phyloP scores from a whole-genome alignment of 1,140 invertebrate genomes.

The Eufriesea mexicana region DNA sequence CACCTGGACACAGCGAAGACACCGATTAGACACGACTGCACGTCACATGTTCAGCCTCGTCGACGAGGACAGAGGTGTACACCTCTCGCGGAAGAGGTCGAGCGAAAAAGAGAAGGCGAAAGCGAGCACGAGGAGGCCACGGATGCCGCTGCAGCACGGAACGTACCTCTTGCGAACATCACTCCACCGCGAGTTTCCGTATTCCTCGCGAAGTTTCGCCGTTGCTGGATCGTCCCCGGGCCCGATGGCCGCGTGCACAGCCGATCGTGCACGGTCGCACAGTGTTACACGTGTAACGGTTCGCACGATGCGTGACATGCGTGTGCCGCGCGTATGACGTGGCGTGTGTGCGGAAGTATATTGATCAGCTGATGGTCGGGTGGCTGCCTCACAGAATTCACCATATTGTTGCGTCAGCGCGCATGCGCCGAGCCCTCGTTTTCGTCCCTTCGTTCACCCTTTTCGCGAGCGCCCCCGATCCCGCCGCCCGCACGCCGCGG shows the following conservation, averaged over 20 bases:
- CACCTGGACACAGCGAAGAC: not conserved
- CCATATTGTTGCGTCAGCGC: constrained; percentile 72
- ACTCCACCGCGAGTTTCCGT: constrained; percentile 26
- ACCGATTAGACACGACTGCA: not conserved
- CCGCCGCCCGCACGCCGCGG: not conserved
- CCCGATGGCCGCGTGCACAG: constrained; percentile 6
- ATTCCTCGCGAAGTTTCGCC: not conserved
- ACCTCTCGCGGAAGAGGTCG: not conserved
- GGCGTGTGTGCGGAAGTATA: constrained; percentile 72
- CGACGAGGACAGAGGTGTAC: too few species aligned
- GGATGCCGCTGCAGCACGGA: too few species aligned
- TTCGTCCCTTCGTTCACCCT: constrained; percentile 35
- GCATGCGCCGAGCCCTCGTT: constrained; percentile 72
- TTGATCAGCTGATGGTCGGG: constrained; percentile 81
- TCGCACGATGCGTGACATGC: constrained; percentile 66
- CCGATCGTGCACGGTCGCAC: constrained; percentile 19
- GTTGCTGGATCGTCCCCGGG: not conserved
- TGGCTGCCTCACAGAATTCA: constrained; percentile 76
- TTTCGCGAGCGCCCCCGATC: not conserved
- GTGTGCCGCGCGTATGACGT: constrained; percentile 69
- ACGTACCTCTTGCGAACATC: constrained; percentile 25
- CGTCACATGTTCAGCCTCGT: not conserved
- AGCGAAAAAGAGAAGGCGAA: not conserved
- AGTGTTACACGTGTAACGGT: constrained; percentile 59
- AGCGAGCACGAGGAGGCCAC: too few species aligned